A percentile compares a stretch with the other conserved stretches of the same genome.
Evolutionary conservation across 2,888 invertebrate species (phyloP).

Genomic region (Drosophila limbata): DNA sequence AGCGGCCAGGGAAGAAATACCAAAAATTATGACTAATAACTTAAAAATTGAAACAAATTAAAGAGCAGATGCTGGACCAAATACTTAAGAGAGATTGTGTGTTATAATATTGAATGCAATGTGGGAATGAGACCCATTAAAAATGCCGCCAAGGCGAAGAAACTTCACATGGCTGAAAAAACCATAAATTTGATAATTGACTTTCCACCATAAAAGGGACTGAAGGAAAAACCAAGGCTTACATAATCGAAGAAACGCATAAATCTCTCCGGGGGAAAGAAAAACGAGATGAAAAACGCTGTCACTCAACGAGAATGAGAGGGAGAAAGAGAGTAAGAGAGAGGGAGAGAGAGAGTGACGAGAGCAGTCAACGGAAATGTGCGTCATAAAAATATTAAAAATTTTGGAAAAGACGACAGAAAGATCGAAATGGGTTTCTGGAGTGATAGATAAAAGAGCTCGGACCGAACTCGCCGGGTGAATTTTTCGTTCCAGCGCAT

Average conservation of each 20-base stretch:
- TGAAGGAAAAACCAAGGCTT: constrained; percentile 59
- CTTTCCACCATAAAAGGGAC: constrained; percentile 56
- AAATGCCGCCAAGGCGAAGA: constrained; percentile 46
- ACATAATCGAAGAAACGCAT: constrained; percentile 78
- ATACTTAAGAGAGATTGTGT: constrained; percentile 3
- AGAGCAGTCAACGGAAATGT: constrained; percentile 67
- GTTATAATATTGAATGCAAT: constrained; percentile 23
- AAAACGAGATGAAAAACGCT: constrained; percentile 49
- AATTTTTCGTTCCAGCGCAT: constrained; percentile 64
- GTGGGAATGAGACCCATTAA: constrained; percentile 58
- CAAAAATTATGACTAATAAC: constrained; percentile 81
- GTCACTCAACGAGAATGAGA: constrained; percentile 53
- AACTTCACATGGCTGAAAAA: constrained; percentile 60
- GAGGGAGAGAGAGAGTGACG: constrained; percentile 8
- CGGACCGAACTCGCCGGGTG: constrained; percentile 17
- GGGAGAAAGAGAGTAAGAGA: constrained; percentile 16
- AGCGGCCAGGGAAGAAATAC: constrained; percentile 60
- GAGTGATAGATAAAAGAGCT: constrained; percentile 45
- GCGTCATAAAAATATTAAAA: constrained; percentile 81
- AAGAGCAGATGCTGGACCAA: constrained; percentile 57
- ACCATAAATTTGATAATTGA: constrained; percentile 83
- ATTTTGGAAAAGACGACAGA: constrained; percentile 32
- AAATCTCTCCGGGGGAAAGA: constrained; percentile 60
- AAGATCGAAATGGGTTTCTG: constrained; percentile 44
- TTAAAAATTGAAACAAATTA: constrained; percentile 76